Evolutionary conservation across 2,888 invertebrate species (phyloP), one percentile per base, ranked within the genome.

Genomic region (Galerucella nymphaeae): DNA sequence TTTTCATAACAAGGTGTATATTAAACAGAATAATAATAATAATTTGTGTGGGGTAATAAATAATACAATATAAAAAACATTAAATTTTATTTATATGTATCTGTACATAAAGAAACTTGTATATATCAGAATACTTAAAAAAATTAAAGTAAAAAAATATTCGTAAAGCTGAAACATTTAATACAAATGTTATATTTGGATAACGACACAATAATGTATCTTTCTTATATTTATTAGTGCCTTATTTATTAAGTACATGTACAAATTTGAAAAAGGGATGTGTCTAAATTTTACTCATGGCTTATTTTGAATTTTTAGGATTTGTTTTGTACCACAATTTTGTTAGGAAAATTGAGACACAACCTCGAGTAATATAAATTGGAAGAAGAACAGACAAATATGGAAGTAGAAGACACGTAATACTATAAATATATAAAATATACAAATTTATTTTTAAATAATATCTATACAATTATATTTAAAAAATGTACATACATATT

Each of bases 181-280:
- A 73, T 78, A 76, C 63, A 78, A 75, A 74, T 72, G 72, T 74
- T 77, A 78, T 69, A 65, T 65, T 14, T 20, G 41, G 41, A 62
- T 74, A 76, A 78, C 78, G 78, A 79, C 79, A 78, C 79, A 74
- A 77, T 75, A 75, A 73, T 72, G 75, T 75, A 73, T 62, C 45
- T 68, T 50, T 30, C 20, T 58, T 50, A 59, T 42, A 61, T 63
- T 75, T 79, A 79, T 77, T 79, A 79, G 76, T 75, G 74, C 77
- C 75, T 73, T 75, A 72, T 53, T 10, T 53, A 58, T 77, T 78
- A 79, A 78, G 79, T 79, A 79, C 76, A 72, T 72, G 78, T 78
- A 76, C 76, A 68, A 67, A 23, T n/a, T 18, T 57, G 42, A 16
- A 38, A 42, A 42, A 18, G 38, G 16, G 42, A 10, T 16, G 41